These are phyloP conservation scores for Drosophila hawaiiensis DNA, from an alignment of 2,888 invertebrate genomes.

Conservation along the genomic window DNA sequence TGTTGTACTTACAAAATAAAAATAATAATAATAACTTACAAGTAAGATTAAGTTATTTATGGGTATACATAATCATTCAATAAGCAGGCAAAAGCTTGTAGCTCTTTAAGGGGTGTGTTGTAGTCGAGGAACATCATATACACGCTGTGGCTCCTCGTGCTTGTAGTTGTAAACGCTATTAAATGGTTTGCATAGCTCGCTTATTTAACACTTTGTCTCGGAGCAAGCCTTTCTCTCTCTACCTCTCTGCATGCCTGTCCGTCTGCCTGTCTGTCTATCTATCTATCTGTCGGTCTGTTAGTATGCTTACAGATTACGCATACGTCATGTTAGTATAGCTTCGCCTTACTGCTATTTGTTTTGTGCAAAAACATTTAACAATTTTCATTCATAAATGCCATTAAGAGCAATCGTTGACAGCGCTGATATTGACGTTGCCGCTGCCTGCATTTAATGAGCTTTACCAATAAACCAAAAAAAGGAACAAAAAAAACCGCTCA, in stretches of 20 bases:
- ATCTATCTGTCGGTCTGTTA: not conserved
- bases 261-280: not conserved
- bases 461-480: slow-evolving; percentile 25
- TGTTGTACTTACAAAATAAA: not conserved
- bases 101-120: not conserved
- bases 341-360: slow-evolving; percentile 19
- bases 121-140: not conserved
- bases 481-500: not conserved
- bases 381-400: slow-evolving; percentile 49
- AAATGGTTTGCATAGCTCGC: slow-evolving; percentile 46
- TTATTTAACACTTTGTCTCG: slow-evolving; percentile 8
- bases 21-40: not conserved
- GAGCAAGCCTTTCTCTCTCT: not conserved
- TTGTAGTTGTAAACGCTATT: slow-evolving; percentile 62
- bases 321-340: slow-evolving; percentile 13
- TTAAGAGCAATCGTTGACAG: slow-evolving; percentile 21
- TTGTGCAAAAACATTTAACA: slow-evolving; percentile 26
- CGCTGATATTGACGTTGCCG: slow-evolving; percentile 1
- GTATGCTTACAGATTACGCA: slow-evolving; percentile 24
- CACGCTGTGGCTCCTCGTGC: slow-evolving; percentile 1
- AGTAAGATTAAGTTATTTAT: not conserved
- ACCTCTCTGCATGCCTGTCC: not conserved
- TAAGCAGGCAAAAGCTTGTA: not conserved
- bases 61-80: not conserved
- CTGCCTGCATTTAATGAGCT: slow-evolving; percentile 33